These are phyloP conservation scores for Dromiciops gliroides DNA, from an alignment of 2,113 vertebrate species.

Conservation along the genomic window DNA sequence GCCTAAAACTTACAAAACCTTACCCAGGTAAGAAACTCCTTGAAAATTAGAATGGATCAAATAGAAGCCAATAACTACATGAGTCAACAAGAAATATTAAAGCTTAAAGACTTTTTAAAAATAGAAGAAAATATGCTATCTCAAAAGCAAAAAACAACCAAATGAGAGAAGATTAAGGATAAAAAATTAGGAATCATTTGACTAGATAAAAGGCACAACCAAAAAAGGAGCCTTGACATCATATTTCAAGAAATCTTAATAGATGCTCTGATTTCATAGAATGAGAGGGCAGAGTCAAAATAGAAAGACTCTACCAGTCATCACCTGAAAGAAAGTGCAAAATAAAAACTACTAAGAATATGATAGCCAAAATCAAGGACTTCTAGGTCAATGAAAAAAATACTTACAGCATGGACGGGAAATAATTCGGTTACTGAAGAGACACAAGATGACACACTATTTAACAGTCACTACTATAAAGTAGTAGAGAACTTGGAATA, in stretches of 20 bases:
- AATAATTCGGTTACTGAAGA: not conserved
- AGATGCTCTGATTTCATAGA: not conserved
- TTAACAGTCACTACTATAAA: not conserved
- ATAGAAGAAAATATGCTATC: not conserved
- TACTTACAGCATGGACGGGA: no score
- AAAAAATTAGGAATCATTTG: not conserved
- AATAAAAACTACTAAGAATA: not conserved
- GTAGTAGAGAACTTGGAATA: not conserved
- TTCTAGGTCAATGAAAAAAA: not conserved
- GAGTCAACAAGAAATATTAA: not conserved
- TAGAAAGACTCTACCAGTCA: not conserved
- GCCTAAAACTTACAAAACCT: no score
- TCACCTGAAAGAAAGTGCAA: not conserved
- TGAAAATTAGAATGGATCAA: not conserved
- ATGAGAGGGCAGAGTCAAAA: not conserved
- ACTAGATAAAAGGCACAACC: not conserved
- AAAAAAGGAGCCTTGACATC: not conserved
- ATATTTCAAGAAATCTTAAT: not conserved
- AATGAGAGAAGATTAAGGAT: not conserved
- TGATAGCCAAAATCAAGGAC: not conserved
- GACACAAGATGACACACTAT: not conserved
- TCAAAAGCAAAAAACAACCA: not conserved
- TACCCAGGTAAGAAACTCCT: not conserved
- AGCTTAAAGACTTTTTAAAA: not conserved
- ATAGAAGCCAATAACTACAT: not conserved